Evolutionary conservation across 2,113 vertebrate genomes (phyloP).

Genomic region (Ia io): DNA sequence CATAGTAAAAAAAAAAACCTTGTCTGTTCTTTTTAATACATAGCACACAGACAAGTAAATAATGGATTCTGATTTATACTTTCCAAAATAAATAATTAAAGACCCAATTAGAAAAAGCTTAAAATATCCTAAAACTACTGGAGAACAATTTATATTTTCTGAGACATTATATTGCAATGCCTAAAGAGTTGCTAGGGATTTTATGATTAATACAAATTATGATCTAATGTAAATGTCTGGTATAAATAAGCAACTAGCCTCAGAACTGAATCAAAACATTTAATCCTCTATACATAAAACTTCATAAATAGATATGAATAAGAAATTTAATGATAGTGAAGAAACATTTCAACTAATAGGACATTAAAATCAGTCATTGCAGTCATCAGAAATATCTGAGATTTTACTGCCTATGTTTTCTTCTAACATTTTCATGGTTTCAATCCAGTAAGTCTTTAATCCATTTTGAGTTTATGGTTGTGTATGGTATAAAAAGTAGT

Average conservation of each 20-base stretch:
- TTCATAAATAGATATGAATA: background rate
- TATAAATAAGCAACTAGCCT: background rate
- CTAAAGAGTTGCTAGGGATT: background rate
- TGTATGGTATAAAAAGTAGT: no score
- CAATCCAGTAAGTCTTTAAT: no score
- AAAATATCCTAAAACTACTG: background rate
- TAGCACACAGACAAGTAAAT: background rate
- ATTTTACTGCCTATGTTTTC: no score
- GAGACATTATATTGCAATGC: background rate
- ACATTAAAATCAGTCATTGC: background rate
- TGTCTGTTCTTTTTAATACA: background rate
- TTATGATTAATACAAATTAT: background rate
- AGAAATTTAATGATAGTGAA: background rate
- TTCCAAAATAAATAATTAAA: background rate
- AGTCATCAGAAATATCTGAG: no score
- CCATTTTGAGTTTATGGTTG: no score
- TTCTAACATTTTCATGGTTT: no score
- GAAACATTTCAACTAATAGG: background rate
- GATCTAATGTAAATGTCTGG: background rate
- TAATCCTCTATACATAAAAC: background rate
- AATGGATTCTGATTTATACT: background rate
- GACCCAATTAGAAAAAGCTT: background rate
- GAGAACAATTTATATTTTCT: background rate
- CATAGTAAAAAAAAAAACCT: background rate
- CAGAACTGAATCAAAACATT: background rate